These are phyloP conservation scores for Drosophila setifemur DNA, from an alignment of 1,140 invertebrate species.

Conservation along the genomic window DNA sequence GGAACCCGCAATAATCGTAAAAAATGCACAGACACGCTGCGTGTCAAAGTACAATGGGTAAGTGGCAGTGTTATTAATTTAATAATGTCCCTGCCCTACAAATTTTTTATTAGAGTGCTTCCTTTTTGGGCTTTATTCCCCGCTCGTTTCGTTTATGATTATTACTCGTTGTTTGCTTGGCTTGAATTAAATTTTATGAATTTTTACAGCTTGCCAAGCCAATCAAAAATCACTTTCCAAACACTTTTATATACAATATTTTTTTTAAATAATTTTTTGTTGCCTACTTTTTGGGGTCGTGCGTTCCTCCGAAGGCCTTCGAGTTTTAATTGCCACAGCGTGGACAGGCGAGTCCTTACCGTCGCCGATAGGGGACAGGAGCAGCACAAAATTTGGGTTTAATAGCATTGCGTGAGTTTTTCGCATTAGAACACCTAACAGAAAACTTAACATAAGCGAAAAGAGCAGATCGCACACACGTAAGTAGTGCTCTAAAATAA, in stretches of 20 bases:
- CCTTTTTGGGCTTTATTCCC: constrained; percentile 11
- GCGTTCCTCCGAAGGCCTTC: constrained; percentile 59
- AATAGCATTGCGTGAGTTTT: constrained; percentile 67
- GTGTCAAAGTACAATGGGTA: constrained; percentile 80
- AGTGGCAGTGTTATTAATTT: constrained; percentile 63
- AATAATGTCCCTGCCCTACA: constrained; percentile 40
- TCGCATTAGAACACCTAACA: constrained; percentile 53
- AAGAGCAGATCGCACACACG: constrained; percentile 59
- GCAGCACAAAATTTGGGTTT: constrained; percentile 72
- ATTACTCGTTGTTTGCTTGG: constrained; percentile 33
- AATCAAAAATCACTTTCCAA: constrained; percentile 62
- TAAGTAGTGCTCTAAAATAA: constrained; percentile 41
- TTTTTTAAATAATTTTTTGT: constrained; percentile 13
- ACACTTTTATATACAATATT: constrained; percentile 23
- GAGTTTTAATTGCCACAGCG: constrained; percentile 78
- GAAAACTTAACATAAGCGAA: constrained; percentile 7
- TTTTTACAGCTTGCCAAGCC: constrained; percentile 50
- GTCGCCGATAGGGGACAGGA: constrained; percentile 35
- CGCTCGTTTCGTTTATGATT: constrained; percentile 45
- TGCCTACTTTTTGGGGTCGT: constrained; percentile 29
- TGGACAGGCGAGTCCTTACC: constrained; percentile 68
- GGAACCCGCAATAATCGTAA: constrained; percentile 17
- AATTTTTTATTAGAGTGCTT: constrained; percentile 26
- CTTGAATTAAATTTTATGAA: constrained; percentile 35
- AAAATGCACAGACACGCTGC: constrained; percentile 65